These are phyloP conservation scores for Drosophila siamana DNA, from an alignment of 2,888 invertebrate genomes.

Conservation along the genomic window DNA sequence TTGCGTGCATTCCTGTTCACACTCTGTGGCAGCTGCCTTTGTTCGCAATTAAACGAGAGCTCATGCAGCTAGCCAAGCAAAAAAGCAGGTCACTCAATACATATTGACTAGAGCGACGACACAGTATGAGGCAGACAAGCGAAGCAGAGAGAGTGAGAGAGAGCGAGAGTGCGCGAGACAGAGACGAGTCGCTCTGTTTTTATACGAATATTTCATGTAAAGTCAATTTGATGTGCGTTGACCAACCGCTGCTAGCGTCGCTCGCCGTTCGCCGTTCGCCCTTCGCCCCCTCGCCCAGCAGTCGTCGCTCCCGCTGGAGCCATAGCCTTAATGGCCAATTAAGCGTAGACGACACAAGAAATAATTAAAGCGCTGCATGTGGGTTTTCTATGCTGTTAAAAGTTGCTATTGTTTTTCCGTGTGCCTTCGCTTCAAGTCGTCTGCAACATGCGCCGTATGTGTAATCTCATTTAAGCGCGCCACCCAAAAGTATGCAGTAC, in stretches of 20 bases:
- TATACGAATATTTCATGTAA: constrained; percentile 76
- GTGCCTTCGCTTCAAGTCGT: constrained; percentile 12
- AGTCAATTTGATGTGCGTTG: constrained; percentile 69
- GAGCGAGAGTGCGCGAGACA: background rate
- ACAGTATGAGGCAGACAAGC: background rate
- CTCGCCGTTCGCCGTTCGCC: too few species aligned
- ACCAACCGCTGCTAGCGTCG: constrained; percentile 65
- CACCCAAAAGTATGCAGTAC: constrained; percentile 57
- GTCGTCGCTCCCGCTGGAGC: background rate
- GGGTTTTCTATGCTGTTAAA: constrained; percentile 53
- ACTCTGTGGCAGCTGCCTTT: constrained; percentile 33
- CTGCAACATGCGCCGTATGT: constrained; percentile 47
- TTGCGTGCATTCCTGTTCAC: background rate
- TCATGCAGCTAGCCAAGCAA: constrained; percentile 66
- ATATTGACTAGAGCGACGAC: constrained; percentile 32
- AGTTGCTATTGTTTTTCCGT: constrained; percentile 3
- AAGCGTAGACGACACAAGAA: constrained; percentile 85
- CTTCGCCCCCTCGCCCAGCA: background rate
- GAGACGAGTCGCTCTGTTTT: constrained; percentile 25
- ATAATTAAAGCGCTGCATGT: constrained; percentile 85
- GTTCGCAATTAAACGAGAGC: constrained; percentile 74
- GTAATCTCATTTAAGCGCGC: constrained; percentile 42
- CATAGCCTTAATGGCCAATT: constrained; percentile 84
- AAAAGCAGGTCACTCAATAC: constrained; percentile 72
- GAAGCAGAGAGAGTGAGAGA: background rate